Base-by-base conservation (phyloP, 1,140 invertebrate genomes). In the Lanistes nyassanus region DNA sequence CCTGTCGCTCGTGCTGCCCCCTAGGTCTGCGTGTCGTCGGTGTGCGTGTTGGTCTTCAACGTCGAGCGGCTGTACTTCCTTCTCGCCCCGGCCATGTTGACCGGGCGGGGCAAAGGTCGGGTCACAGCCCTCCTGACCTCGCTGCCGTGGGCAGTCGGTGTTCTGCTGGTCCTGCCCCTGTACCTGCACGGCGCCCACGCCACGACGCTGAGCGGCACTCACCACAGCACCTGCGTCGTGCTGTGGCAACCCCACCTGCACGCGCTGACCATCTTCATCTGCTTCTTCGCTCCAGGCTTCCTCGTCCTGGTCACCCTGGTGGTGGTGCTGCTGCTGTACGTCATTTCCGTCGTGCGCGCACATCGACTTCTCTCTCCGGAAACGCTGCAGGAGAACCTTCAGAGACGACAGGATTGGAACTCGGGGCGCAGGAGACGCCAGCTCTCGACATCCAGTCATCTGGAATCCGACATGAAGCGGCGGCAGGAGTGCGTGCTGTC, bases 61-160 rank as follows among this genome's bases (percentile, higher is more conserved):
- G 58, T 76, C 31, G 75, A 76, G 26, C 68, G 75, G 6, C 71
- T 76, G 47, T 76, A 76, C 60, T 76, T 65, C 75, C 42, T 76
- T 34, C 39, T 71, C 3, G 69, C 68, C 3, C 69, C 69, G 11
- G 21, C 34, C 37, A 51, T 72, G 47, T 51, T 72, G 60, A 26
- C 53, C 16, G 36, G 51, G 19, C 16, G 66, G 5, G 39, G 37
- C 26, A 42, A 55, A 23, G 3, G 42, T 4, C 36, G 42, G 11
- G 42, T 64, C 19, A 76, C 60, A 11, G 51, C 68, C 19, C 9
- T 76, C 37, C 75, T 76, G 60, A 55, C 69, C 42, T 47, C 69
- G 13, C 58, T 72, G 26, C 75, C 75, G 19, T 76, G 75, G 75
- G 29, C 65, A 1, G 21, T 66, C 0, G 66, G 75, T 11, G 13